Evolutionary conservation across 2,113 vertebrate genomes (phyloP), one percentile per base, ranked within the genome.

Genomic region (Otus sunia): DNA sequence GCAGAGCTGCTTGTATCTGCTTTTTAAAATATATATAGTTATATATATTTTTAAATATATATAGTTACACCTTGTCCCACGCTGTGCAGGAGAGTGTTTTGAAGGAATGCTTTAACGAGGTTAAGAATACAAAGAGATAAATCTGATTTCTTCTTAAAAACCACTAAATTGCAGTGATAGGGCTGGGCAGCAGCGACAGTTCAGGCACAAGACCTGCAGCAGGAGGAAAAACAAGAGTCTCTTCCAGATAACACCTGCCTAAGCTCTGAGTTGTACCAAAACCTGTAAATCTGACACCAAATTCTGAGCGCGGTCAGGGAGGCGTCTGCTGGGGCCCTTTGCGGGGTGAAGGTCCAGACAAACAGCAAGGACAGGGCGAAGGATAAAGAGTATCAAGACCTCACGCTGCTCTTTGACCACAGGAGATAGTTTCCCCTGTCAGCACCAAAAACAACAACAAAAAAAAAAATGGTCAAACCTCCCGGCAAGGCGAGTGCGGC

Each of bases 401-500:
- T 67, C 1, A 0, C 34, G 75, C 23, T 78, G 86, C 74, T 88
- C 88, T 92, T 85, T 83, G 82, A 29, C 68, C 78, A 2, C 16
- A 3, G 62, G 53, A 68, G 67, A 36, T 7, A 14, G 39, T 7
- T 87, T 25, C 34, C 9, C 2, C 0, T 8, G 21, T 10, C n/a
- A 1, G 1, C 30, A 76, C 67, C 50, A 43, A 39, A 76, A 64
- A 10, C 53, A 64, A 36, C 43, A 36, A 8, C 16, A 41, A 29
- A 26, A 17, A 27, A 34, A 30, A 15, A 75, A n/a, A n/a, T n/a
- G 53, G 37, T 26, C 12, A 27, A 30, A 72, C 1, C 39, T 25
- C 34, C 62, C 10, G 25, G 29, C 7, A 34, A 4, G 0, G 16
- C 3, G 7, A 8, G 17, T 7, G 45, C 5, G 11, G 20, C 0